Evolutionary conservation across 2,113 vertebrate genomes (phyloP).

Genomic region (Tauraco erythrolophus): DNA sequence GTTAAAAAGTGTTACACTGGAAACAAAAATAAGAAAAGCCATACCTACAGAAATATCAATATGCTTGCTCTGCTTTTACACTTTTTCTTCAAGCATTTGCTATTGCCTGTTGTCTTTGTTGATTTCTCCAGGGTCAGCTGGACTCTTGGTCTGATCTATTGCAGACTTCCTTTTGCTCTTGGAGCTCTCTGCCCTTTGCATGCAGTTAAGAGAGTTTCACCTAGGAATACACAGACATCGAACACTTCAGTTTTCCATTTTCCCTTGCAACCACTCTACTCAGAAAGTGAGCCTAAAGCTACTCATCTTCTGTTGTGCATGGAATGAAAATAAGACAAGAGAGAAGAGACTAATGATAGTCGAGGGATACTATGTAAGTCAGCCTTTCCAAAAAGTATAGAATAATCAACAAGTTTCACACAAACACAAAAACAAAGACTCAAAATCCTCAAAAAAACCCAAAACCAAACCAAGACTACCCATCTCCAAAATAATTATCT

Average conservation of each 20-base stretch:
- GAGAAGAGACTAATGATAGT: conserved; percentile 7
- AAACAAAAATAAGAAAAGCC: background rate
- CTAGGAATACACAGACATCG: background rate
- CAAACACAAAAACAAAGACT: background rate
- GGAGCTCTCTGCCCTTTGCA: conserved; percentile 11
- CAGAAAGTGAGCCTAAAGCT: conserved; percentile 1
- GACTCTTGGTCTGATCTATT: background rate
- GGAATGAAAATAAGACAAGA: conserved; percentile 14
- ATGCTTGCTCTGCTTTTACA: background rate
- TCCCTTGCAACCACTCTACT: background rate
- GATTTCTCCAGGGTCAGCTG: conserved; percentile 35
- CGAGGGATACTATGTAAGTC: background rate
- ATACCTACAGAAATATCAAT: background rate
- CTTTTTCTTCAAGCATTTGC: background rate
- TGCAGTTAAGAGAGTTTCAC: background rate
- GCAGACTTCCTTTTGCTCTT: background rate
- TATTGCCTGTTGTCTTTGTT: background rate
- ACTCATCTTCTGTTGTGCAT: background rate
- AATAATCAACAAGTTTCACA: background rate
- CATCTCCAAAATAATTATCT: background rate
- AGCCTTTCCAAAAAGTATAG: background rate
- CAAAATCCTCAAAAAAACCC: background rate
- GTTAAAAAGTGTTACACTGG: background rate
- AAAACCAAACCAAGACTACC: background rate
- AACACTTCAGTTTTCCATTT: background rate